Conservation (phyloP, 2,797 vertebrate genomes). For the Protonibea diacanthus region DNA sequence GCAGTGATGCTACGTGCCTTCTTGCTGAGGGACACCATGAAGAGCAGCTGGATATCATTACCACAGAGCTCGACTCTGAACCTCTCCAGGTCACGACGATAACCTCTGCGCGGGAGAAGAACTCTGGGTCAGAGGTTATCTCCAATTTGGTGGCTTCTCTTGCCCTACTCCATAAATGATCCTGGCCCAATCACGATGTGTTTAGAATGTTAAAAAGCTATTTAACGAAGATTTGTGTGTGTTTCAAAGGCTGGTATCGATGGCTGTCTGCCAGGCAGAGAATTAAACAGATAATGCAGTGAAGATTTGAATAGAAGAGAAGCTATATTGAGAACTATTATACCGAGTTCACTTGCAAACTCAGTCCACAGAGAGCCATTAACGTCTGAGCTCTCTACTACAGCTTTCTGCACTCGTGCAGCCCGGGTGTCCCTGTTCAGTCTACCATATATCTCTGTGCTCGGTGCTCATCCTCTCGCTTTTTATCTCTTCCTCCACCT, state of each 20-base stretch:
- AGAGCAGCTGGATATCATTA: conserved; percentile 30
- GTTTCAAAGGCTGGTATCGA: background rate
- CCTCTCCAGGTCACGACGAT: conserved; percentile 15
- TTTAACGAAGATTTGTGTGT: conserved; percentile 3
- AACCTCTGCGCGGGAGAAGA: background rate
- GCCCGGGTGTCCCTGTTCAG: conserved; percentile 30
- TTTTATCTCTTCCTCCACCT: conserved; percentile 18
- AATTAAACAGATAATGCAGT: conserved; percentile 43
- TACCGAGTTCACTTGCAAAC: conserved; percentile 32
- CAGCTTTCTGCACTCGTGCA: conserved; percentile 24
- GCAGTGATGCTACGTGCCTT: background rate
- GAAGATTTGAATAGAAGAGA: conserved; percentile 37
- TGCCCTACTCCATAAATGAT: background rate
- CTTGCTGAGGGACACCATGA: conserved; percentile 12
- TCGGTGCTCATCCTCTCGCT: conserved; percentile 33
- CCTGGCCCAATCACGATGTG: background rate
- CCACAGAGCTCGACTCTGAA: background rate
- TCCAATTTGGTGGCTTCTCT: conserved; percentile 5
- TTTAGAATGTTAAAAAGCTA: conserved; percentile 6
- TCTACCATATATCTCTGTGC: conserved; percentile 38
- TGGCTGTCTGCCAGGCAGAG: background rate
- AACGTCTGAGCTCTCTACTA: conserved; percentile 26
- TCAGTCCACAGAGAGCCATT: conserved; percentile 43
- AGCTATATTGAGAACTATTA: conserved; percentile 17
- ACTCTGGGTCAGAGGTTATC: conserved; percentile 34